Evolutionary conservation across 2,888 invertebrate genomes (phyloP).

Genomic region (Cephalotes varians): DNA sequence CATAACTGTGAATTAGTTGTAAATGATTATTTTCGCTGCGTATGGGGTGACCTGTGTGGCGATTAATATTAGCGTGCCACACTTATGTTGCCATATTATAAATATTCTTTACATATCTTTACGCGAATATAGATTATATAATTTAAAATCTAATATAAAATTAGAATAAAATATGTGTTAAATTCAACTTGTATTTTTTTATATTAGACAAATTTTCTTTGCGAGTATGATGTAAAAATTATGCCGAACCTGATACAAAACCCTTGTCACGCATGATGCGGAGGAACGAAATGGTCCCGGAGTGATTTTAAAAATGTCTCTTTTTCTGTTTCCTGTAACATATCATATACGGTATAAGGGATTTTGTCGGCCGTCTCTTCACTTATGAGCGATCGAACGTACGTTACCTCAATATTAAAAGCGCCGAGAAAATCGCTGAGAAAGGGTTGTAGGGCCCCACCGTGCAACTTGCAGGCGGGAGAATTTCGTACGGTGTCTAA

Average conservation of each 20-base stretch:
- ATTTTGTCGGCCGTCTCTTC: slow-evolving; percentile 42
- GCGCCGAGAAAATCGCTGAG: slow-evolving; percentile 24
- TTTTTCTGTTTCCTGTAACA: slow-evolving; percentile 76
- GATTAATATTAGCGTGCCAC: slow-evolving; percentile 21
- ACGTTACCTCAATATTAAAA: slow-evolving; percentile 49
- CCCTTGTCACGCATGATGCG: slow-evolving; percentile 51
- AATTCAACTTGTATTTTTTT: slow-evolving; percentile 44
- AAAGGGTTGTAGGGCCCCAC: slow-evolving; percentile 20
- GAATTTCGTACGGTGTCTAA: slow-evolving; percentile 68
- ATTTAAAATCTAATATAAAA: slow-evolving; percentile 25
- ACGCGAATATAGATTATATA: neutral
- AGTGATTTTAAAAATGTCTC: slow-evolving; percentile 58
- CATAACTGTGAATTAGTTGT: slow-evolving; percentile 68
- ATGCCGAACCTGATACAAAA: neutral
- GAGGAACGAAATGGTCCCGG: slow-evolving; percentile 44
- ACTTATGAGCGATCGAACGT: slow-evolving; percentile 7
- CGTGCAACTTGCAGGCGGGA: slow-evolving; percentile 59
- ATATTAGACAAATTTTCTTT: neutral
- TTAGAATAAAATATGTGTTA: slow-evolving; percentile 34
- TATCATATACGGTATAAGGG: slow-evolving; percentile 80
- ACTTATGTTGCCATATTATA: slow-evolving; percentile 23
- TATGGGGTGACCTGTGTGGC: slow-evolving; percentile 51
- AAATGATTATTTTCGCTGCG: slow-evolving; percentile 55
- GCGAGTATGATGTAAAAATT: slow-evolving; percentile 4
- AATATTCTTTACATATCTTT: slow-evolving; percentile 52